A percentile compares a stretch with the other conserved stretches of the same genome.
These are phyloP conservation scores for Hirtodrosophila cameraria DNA, from an alignment of 2,888 invertebrate species.

Conservation along the genomic window DNA sequence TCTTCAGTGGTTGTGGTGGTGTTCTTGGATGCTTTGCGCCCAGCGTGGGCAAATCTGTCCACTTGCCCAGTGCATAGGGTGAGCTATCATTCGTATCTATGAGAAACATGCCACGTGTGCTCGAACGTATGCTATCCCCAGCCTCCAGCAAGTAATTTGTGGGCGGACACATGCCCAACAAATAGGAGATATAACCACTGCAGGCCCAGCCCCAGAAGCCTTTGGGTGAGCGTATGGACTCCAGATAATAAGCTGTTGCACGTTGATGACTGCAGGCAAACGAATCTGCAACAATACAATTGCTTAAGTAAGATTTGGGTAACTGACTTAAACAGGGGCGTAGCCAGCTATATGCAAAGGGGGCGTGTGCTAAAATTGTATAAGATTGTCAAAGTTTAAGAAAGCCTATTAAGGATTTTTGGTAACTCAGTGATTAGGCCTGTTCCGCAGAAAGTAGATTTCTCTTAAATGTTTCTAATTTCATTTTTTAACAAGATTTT, in stretches of 20 bases:
- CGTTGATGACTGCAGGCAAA: conserved; percentile 88
- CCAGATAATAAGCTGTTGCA: conserved; percentile 87
- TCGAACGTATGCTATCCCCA: conserved; percentile 84
- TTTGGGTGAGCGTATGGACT: conserved; percentile 86
- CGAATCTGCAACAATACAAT: conserved; percentile 85
- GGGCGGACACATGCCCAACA: conserved; percentile 86
- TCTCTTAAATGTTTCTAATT: too few species aligned
- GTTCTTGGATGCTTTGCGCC: conserved; percentile 59
- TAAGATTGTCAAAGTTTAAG: too few species aligned
- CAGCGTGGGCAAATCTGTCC: conserved; percentile 83
- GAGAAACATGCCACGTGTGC: conserved; percentile 85
- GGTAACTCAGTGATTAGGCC: too few species aligned
- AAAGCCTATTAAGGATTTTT: too few species aligned
- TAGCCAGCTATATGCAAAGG: too few species aligned
- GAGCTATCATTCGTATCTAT: conserved; percentile 85
- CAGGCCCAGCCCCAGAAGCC: conserved; percentile 90
- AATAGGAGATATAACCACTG: conserved; percentile 85
- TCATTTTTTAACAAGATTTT: too few species aligned
- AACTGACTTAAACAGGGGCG: too few species aligned
- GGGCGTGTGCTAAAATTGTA: too few species aligned
- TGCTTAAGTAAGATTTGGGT: too few species aligned
- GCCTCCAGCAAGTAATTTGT: conserved; percentile 84
- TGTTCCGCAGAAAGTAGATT: too few species aligned
- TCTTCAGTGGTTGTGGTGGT: conserved; percentile 29
- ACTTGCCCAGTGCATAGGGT: conserved; percentile 87